Evolutionary conservation across 2,113 vertebrate species (phyloP).

Genomic region (Austrofundulus limnaeus): DNA sequence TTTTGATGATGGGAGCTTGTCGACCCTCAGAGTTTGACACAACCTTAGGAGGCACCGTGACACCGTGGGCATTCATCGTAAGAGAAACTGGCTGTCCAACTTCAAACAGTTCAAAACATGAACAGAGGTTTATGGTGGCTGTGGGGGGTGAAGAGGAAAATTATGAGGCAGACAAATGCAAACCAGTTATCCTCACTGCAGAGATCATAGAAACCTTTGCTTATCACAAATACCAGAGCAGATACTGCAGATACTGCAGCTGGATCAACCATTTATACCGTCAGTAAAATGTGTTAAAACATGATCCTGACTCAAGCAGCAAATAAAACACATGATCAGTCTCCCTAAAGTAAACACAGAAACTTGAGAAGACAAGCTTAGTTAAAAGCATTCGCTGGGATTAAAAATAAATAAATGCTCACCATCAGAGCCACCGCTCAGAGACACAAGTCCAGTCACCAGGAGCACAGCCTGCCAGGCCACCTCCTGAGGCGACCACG

Average conservation of each 20-base stretch:
- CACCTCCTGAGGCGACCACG: conserved; percentile 45
- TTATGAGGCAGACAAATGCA: conserved; percentile 14
- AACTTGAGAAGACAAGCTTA: background rate
- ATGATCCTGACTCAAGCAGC: background rate
- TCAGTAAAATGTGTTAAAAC: conserved; percentile 24
- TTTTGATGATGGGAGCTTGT: conserved; percentile 17
- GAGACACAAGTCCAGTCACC: conserved; percentile 67
- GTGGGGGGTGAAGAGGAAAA: background rate
- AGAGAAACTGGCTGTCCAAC: conserved; percentile 70
- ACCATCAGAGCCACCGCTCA: conserved; percentile 78
- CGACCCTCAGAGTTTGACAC: conserved; percentile 38
- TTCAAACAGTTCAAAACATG: conserved; percentile 73
- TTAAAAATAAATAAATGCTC: conserved; percentile 65
- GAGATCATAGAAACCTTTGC: conserved; percentile 51
- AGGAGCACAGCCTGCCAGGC: conserved; percentile 69
- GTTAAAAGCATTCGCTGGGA: background rate
- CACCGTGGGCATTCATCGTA: conserved; percentile 64
- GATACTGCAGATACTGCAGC: too few relatives aligned
- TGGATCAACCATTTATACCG: conserved; percentile 11
- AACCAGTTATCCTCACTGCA: too few relatives aligned
- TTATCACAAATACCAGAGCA: conserved; percentile 59
- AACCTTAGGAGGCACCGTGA: conserved; percentile 48
- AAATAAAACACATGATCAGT: background rate
- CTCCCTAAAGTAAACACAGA: background rate
- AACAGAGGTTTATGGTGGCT: background rate